These are phyloP conservation scores for Chloropsis hardwickii DNA, from an alignment of 2,113 vertebrate species.

Conservation along the genomic window DNA sequence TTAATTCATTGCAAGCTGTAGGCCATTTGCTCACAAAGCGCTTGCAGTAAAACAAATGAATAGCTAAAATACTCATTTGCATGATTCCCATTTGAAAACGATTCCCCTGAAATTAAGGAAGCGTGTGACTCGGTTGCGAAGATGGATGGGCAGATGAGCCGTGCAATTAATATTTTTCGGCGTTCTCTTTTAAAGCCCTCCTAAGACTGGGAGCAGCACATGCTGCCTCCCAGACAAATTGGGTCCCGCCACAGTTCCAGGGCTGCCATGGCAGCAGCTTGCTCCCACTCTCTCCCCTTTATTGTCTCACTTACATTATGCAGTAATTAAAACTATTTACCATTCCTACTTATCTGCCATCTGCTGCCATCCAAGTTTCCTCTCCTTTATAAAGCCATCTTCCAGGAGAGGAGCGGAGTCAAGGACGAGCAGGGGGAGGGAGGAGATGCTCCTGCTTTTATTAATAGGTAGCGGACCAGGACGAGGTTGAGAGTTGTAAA, in stretches of 20 bases:
- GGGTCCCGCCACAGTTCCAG: slow-evolving; percentile 73
- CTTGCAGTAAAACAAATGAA: slow-evolving; percentile 90
- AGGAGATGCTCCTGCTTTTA: neutral
- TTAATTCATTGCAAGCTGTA: slow-evolving; percentile 87
- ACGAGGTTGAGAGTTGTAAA: neutral
- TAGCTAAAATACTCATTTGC: slow-evolving; percentile 92
- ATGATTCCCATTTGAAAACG: slow-evolving; percentile 84
- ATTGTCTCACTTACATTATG: slow-evolving; percentile 85
- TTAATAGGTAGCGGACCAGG: slow-evolving; percentile 29
- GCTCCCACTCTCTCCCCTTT: slow-evolving; percentile 75
- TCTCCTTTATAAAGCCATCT: slow-evolving; percentile 71
- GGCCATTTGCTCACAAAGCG: slow-evolving; percentile 85
- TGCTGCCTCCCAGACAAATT: slow-evolving; percentile 79
- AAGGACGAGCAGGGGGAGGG: neutral
- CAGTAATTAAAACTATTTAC: slow-evolving; percentile 89
- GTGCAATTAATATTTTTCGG: slow-evolving; percentile 84
- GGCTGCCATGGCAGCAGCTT: slow-evolving; percentile 76
- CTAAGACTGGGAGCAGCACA: slow-evolving; percentile 76
- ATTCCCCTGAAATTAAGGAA: slow-evolving; percentile 85
- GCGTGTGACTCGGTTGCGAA: slow-evolving; percentile 78
- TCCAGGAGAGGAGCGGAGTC: slow-evolving; percentile 30
- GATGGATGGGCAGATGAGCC: slow-evolving; percentile 84
- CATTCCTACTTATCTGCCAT: slow-evolving; percentile 85
- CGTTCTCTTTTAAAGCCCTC: slow-evolving; percentile 83
- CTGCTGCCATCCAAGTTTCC: slow-evolving; percentile 72